These are phyloP conservation scores for Acromyrmex charruanus DNA, from an alignment of 1,140 invertebrate species.

Conservation along the genomic window DNA sequence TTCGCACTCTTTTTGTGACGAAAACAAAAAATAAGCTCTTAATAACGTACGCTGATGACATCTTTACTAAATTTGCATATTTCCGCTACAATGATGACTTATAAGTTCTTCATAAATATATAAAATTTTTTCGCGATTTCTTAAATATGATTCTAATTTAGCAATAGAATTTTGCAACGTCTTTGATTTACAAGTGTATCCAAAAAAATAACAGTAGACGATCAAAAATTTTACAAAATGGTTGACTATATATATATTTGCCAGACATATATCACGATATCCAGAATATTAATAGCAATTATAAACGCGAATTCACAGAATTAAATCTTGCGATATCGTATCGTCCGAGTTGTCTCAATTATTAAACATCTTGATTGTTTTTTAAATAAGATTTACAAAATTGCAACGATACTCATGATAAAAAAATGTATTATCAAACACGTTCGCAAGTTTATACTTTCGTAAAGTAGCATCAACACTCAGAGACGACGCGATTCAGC, in stretches of 20 bases:
- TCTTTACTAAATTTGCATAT: constrained; percentile 44
- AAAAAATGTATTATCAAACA: constrained; percentile 9
- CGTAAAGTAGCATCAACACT: constrained; percentile 37
- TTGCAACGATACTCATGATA: constrained; percentile 25
- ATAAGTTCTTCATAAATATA: constrained; percentile 24
- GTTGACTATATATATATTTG: constrained; percentile 8
- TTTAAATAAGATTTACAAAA: constrained; percentile 23
- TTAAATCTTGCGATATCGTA: constrained; percentile 21
- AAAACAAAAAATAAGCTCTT: constrained; percentile 67
- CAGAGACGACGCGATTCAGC: constrained; percentile 41
- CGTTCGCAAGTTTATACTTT: constrained; percentile 29
- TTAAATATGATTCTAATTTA: constrained; percentile 33
- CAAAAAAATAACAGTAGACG: not conserved
- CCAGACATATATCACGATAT: not conserved
- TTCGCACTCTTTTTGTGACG: constrained; percentile 46
- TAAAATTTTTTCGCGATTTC: constrained; percentile 8
- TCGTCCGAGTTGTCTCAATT: not conserved
- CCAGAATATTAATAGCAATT: constrained; percentile 38
- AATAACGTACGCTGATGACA: constrained; percentile 58
- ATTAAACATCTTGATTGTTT: constrained; percentile 23
- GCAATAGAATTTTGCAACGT: not conserved
- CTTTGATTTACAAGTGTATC: not conserved
- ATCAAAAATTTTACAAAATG: constrained; percentile 18
- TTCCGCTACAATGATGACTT: constrained; percentile 17
- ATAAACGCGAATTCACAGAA: constrained; percentile 18